Conservation (phyloP, 1,140 invertebrate genomes). For the Periplaneta americana region DNA sequence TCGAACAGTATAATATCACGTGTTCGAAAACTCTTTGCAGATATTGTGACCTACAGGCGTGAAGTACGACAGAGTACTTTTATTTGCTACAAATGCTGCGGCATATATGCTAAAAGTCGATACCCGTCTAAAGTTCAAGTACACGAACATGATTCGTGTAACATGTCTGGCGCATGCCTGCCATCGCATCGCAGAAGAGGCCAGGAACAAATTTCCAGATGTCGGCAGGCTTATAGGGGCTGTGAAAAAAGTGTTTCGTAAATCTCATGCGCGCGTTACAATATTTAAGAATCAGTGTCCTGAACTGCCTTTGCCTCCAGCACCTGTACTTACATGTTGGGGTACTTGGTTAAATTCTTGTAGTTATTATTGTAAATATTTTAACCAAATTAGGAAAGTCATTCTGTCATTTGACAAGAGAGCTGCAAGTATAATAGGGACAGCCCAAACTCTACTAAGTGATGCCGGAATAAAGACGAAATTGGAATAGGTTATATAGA, state of each 20-base stretch:
- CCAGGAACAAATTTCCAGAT: conserved; percentile 22
- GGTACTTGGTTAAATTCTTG: too few species aligned
- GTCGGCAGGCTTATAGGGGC: conserved; percentile 25
- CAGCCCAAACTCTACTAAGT: too few species aligned
- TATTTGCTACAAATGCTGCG: conserved; percentile 28
- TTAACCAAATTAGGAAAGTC: too few species aligned
- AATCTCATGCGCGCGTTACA: conserved; percentile 23
- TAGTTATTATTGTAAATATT: too few species aligned
- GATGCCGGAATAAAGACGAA: too few species aligned
- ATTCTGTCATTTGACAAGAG: too few species aligned
- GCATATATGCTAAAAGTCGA: conserved; percentile 30
- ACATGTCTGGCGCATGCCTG: conserved; percentile 31
- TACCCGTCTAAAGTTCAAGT: conserved; percentile 19
- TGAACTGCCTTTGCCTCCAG: conserved; percentile 25
- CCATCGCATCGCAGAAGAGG: conserved; percentile 28
- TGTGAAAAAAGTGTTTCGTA: conserved; percentile 29
- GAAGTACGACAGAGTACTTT: conserved; percentile 23
- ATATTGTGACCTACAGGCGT: too few species aligned
- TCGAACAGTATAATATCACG: too few species aligned
- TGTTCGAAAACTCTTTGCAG: too few species aligned
- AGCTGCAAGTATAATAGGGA: too few species aligned
- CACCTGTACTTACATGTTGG: conserved; percentile 27
- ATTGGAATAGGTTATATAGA: too few species aligned
- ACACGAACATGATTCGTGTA: conserved; percentile 26
- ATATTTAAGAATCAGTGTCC: conserved; percentile 25